phyloP scores from a whole-genome alignment of 2,113 vertebrate species.

The Nansenia antarctica region DNA sequence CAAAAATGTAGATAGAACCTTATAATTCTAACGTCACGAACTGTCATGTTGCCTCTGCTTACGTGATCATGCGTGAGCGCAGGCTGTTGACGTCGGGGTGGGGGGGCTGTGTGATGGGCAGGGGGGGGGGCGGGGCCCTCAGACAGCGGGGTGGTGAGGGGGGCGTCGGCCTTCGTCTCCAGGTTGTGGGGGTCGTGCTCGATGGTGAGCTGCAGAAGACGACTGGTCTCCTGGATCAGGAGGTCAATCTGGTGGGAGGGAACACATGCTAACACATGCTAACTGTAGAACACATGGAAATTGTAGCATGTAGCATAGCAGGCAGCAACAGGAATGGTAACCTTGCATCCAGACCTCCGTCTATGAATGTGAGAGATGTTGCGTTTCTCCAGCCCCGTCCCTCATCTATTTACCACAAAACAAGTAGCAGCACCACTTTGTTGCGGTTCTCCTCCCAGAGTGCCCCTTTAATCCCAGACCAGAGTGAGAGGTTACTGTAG shows the following conservation, averaged over 20 bases:
- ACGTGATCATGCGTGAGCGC: slow-evolving; percentile 80
- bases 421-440: no score
- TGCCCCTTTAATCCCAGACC: no score
- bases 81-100: slow-evolving; percentile 68
- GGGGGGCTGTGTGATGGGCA: slow-evolving; percentile 72
- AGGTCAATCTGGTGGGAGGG: slow-evolving; percentile 83
- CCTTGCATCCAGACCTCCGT: no score
- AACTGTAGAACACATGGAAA: neutral
- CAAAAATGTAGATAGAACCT: no score
- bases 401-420: no score
- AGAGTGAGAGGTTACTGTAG: neutral
- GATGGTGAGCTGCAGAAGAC: slow-evolving; percentile 92
- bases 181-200: slow-evolving; percentile 90
- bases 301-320: neutral
- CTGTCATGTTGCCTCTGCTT: slow-evolving; percentile 47
- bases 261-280: neutral
- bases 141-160: slow-evolving; percentile 72
- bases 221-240: slow-evolving; percentile 94
- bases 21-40: no score
- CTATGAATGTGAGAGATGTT: no score
- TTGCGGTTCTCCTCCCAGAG: no score
- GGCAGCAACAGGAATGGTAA: no score
- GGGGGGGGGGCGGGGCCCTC: slow-evolving; percentile 63
- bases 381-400: no score
- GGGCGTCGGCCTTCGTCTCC: slow-evolving; percentile 59